Evolutionary conservation across 92 coral and sea anemone species (phyloP), one percentile per base, ranked within the genome.

Genomic region (Phenganax marumi): DNA sequence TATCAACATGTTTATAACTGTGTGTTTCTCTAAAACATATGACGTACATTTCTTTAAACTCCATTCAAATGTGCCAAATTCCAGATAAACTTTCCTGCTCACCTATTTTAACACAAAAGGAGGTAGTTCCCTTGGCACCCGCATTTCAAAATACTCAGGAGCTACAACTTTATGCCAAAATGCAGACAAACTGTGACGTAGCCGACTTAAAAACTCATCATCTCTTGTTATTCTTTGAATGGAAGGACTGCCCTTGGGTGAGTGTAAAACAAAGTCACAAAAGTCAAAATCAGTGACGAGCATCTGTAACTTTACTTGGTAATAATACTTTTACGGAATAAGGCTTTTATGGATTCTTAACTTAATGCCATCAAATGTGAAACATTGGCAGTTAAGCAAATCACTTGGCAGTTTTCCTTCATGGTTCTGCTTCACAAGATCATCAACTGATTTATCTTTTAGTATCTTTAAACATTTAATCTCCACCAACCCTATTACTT

Each of bases 111-210:
- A n/a, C n/a, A 87, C 81, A 68, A 87, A 73, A 5, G 90, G 93
- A 16, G 63, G 71, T 43, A 87, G 86, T 53, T 82, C 72, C 69
- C 91, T 74, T 68, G 91, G 89, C 7, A 88, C 88, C 68, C 91
- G 73, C 91, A 82, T 90, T 86, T 88, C 90, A 60, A 85, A 90
- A 51, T 77, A 52, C 66, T 88, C 89, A 63, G 93, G 93, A 10
- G 89, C 91, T 50, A 90, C 55, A 12, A 88, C 90, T 25, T 89
- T 69, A 12, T 33, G 80, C 91, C 93, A 90, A 33, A 90, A 78
- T 18, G 90, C 88, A 54, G 88, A 64, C 54, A 88, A 39, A 52
- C 21, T 49, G 5, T 13, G 47, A 17, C 68, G 76, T 6, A 88
- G 80, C 48, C 86, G 79, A 18, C 70, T 26, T 0, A 90, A 82